Evolutionary conservation across 2,113 vertebrate genomes (phyloP), one percentile per base, ranked within the genome.

Genomic region (Actenoides lindsayi): DNA sequence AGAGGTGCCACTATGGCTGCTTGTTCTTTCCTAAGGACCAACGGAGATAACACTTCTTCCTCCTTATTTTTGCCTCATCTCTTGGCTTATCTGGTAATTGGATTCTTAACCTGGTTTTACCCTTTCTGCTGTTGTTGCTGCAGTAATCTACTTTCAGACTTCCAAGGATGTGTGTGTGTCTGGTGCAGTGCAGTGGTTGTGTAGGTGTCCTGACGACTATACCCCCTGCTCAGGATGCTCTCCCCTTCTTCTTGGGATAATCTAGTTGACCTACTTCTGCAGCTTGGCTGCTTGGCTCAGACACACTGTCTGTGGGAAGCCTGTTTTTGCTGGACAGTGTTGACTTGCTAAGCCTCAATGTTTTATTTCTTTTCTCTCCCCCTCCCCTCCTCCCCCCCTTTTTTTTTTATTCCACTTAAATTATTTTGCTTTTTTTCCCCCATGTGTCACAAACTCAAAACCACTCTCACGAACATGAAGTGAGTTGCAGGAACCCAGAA

Each of bases 101-200:
- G 13, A 42, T 67, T 70, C 50, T 63, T 57, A 67, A 39, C 28
- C 83, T 65, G 28, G 27, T 76, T 19, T 92, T 44, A 54, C 13
- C 18, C 9, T 35, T 83, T 64, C 68, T 90, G 76, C 37, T 70
- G 6, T 50, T 56, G 37, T 48, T 83, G 46, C 41, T 83, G 28
- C 41, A 35, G 17, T 70, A 77, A 59, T 37, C 46, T 65, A 16
- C 33, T 82, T 33, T 82, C 35, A 53, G n/a, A 15, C 17, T 48
- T 57, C 3, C 0, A 3, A 44, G 31, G 37, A 9, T 24, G 8
- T 39, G 31, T 75, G 10, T 27, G 10, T 27, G 13, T 81, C 64
- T 77, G 27, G 27, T 31, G 39, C 37, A n/a, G 15, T 13, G 13
- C 18, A 23, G 0, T 63, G 37, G 12, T 44, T 54, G 16, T 0